Conservation (phyloP, 2,113 vertebrate genomes). For the Himantopus leucocephalus region DNA sequence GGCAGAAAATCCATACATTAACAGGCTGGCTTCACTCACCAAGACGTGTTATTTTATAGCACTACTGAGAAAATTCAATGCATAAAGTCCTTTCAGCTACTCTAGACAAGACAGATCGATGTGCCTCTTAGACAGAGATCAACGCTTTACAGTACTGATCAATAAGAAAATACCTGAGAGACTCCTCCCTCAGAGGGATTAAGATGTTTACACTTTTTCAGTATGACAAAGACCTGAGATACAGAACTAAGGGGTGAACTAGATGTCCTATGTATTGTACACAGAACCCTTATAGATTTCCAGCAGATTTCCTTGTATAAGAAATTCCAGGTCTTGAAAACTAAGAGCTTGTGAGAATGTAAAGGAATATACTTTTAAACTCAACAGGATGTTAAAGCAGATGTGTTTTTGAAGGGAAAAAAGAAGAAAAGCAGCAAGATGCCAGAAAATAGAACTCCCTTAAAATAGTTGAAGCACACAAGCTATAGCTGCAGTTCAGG, state of each 20-base stretch:
- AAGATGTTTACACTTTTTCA: not conserved
- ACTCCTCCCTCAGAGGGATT: not conserved
- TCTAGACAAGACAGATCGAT: not conserved
- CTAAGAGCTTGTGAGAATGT: not conserved
- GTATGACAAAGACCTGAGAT: not conserved
- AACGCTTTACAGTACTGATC: not conserved
- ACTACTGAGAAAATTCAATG: not conserved
- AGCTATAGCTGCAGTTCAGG: not conserved
- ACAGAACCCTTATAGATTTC: not conserved
- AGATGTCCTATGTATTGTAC: not conserved
- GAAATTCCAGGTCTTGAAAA: not conserved
- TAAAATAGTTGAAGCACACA: not conserved
- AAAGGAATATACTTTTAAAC: not conserved
- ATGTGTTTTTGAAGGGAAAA: not conserved
- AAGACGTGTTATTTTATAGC: not conserved
- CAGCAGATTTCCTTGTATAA: not conserved
- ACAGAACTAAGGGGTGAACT: not conserved
- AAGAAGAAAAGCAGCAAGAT: not conserved
- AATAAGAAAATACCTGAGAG: not conserved
- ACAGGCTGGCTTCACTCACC: not conserved
- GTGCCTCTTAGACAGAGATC: not conserved
- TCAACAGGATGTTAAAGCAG: not conserved
- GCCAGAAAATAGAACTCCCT: not conserved
- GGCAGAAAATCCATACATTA: slow-evolving; percentile 40
- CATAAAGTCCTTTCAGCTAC: not conserved